Conservation (phyloP, 1,140 invertebrate species). For the Lordiphosa mommai region DNA sequence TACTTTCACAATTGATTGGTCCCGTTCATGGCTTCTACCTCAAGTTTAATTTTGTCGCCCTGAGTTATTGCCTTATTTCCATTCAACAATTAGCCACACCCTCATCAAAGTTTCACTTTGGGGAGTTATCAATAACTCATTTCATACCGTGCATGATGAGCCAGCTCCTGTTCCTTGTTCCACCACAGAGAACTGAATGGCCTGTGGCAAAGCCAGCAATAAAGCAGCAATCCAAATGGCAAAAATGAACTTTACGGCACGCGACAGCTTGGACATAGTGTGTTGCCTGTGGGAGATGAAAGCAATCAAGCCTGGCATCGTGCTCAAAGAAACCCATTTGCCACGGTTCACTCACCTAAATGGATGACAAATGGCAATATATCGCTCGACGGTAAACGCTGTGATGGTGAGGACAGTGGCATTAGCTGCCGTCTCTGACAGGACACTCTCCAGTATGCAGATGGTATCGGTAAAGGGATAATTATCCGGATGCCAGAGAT, state of each 20-base stretch:
- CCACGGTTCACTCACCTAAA: constrained; percentile 80
- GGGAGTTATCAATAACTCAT: constrained; percentile 18
- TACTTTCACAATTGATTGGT: too few species aligned
- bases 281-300: constrained; percentile 81
- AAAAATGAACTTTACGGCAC: constrained; percentile 87
- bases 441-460: constrained; percentile 87
- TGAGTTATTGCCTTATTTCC: too few species aligned
- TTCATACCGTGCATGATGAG: constrained; percentile 81
- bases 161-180: constrained; percentile 59
- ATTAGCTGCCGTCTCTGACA: constrained; percentile 92
- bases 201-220: constrained; percentile 89
- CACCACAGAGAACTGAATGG: constrained; percentile 86
- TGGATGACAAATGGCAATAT: constrained; percentile 91
- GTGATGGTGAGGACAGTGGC: constrained; percentile 96
- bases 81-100: background rate
- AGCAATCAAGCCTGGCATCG: constrained; percentile 27
- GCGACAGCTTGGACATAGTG: constrained; percentile 90
- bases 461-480: constrained; percentile 88
- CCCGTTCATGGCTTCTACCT: too few species aligned
- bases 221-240: constrained; percentile 87
- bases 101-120: background rate
- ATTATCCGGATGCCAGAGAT: constrained; percentile 88
- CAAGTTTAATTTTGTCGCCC: too few species aligned
- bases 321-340: background rate
- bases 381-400: constrained; percentile 91